These are phyloP conservation scores for Platycnemis pennipes DNA, from an alignment of 2,888 invertebrate species.

Conservation along the genomic window DNA sequence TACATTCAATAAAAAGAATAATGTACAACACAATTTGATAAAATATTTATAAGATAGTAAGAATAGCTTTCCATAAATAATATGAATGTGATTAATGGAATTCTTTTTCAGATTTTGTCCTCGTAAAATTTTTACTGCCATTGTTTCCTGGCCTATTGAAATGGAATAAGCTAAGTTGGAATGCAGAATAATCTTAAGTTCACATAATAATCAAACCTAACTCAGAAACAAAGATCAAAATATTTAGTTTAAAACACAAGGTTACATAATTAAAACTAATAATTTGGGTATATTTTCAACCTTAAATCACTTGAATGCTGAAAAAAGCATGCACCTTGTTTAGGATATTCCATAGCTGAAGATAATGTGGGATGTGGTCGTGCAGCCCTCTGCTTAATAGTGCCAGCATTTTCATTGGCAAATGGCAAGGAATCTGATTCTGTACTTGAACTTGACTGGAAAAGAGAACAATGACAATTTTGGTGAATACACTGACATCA, in stretches of 20 bases:
- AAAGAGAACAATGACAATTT: constrained; percentile 73
- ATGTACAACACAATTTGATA: too few relatives aligned
- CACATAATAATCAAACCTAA: background rate
- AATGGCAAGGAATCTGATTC: constrained; percentile 98
- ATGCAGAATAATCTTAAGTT: background rate
- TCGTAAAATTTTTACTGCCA: background rate
- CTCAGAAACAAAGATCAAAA: background rate
- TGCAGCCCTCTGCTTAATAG: constrained; percentile 92
- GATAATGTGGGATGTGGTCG: constrained; percentile 75
- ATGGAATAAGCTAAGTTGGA: background rate
- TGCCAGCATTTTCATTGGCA: constrained; percentile 99
- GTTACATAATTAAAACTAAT: background rate
- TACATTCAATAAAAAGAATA: too few relatives aligned
- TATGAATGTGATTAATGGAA: background rate
- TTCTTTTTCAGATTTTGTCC: constrained; percentile 61
- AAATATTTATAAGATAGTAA: too few relatives aligned
- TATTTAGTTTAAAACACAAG: background rate
- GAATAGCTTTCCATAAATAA: too few relatives aligned
- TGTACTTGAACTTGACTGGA: constrained; percentile 95
- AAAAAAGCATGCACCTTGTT: constrained; percentile 68
- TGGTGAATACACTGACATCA: background rate
- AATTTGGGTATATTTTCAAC: constrained; percentile 50
- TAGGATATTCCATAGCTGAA: constrained; percentile 71
- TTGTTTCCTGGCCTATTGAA: background rate
- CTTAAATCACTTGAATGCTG: constrained; percentile 63